Evolutionary conservation across 2,113 vertebrate genomes (phyloP).

Genomic region (Takifugu flavidus): DNA sequence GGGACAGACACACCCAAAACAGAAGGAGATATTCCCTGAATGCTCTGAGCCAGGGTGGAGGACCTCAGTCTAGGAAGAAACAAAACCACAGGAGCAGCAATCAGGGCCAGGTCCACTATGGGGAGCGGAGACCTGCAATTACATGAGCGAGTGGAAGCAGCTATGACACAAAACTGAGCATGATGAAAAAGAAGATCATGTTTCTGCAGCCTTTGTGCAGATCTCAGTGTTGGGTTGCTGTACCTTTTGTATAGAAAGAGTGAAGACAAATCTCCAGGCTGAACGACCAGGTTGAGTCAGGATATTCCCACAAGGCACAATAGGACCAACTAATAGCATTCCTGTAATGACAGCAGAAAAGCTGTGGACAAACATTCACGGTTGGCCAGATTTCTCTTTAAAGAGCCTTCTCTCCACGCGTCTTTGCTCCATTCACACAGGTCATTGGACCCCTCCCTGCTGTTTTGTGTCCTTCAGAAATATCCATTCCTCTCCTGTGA

Average conservation of each 20-base stretch:
- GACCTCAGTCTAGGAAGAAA: conserved; percentile 47
- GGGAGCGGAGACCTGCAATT: conserved; percentile 56
- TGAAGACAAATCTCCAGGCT: conserved; percentile 50
- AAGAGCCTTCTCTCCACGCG: conserved; percentile 34
- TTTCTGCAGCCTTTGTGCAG: conserved; percentile 53
- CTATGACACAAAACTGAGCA: conserved; percentile 43
- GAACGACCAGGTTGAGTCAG: conserved; percentile 43
- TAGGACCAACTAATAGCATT: conserved; percentile 39
- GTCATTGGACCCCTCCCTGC: conserved; percentile 45
- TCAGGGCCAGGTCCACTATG: conserved; percentile 36
- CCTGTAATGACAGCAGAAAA: conserved; percentile 41
- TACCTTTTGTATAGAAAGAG: conserved; percentile 46
- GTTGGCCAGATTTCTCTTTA: conserved; percentile 47
- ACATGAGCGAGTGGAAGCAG: conserved; percentile 43
- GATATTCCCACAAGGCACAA: conserved; percentile 56
- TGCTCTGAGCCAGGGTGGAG: conserved; percentile 44
- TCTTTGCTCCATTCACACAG: conserved; percentile 46
- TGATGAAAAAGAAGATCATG: conserved; percentile 55
- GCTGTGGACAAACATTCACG: conserved; percentile 53
- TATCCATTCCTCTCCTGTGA: conserved; percentile 29
- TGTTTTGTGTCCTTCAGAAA: conserved; percentile 50
- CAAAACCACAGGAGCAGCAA: conserved; percentile 53
- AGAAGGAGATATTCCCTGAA: conserved; percentile 48
- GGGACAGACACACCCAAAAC: conserved; percentile 57
- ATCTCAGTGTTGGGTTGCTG: conserved; percentile 55